phyloP scores from a whole-genome alignment of 2,113 vertebrate genomes.

The Eupsittula cactorum region DNA sequence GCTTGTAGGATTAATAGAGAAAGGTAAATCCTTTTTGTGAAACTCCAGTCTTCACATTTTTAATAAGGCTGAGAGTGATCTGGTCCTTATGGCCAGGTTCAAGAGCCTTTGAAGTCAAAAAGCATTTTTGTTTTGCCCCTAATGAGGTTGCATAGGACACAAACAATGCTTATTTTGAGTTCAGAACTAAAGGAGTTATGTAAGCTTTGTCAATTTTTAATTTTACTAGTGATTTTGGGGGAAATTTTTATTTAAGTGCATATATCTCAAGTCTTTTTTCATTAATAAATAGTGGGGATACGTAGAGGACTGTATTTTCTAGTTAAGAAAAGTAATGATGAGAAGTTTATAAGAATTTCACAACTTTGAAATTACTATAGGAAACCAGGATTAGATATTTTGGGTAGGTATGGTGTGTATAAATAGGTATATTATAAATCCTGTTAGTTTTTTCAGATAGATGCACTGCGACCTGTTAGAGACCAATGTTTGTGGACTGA shows the following conservation, averaged over 20 bases:
- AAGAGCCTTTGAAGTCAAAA: neutral
- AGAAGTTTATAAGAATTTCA: neutral
- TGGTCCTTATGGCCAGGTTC: neutral
- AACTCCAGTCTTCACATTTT: neutral
- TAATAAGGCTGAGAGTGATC: neutral
- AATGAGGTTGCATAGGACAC: neutral
- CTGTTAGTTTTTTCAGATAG: neutral
- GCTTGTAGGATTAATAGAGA: neutral
- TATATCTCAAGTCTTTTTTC: neutral
- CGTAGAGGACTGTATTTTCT: neutral
- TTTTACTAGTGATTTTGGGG: neutral
- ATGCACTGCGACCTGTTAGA: neutral
- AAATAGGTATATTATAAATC: neutral
- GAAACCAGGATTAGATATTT: neutral
- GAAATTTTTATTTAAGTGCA: neutral
- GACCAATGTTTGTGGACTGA: neutral
- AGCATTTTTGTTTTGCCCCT: neutral
- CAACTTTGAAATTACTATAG: neutral
- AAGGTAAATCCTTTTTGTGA: neutral
- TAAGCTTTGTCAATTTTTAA: neutral
- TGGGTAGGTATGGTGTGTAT: neutral
- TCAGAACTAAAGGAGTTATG: neutral
- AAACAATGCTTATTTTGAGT: neutral
- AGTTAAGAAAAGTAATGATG: neutral
- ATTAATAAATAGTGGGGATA: neutral